Evolutionary conservation across 1,140 invertebrate species (phyloP), one percentile per base, ranked within the genome.

Genomic region (Pseudoatta argentina): DNA sequence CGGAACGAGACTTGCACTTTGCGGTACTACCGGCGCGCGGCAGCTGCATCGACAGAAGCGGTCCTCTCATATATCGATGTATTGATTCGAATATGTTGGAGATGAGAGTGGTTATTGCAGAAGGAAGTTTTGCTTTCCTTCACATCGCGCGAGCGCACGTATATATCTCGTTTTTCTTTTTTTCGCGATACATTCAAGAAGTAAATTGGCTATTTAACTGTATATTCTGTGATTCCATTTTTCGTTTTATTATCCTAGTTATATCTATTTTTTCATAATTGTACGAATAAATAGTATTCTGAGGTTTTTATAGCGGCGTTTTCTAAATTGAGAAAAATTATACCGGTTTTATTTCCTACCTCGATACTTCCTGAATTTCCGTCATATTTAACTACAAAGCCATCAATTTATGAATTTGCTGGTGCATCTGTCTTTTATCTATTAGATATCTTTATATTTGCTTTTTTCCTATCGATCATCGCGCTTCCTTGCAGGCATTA

Each of bases 21-120:
- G 79, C 53, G 39, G 66, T 48, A 24, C 34, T n/a, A 14, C 44
- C 76, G 16, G 64, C n/a, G 21, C n/a, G 59, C 34, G 39, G 55
- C 59, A 53, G 77, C 24, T 75, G 53, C 55, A 61, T 63, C 55
- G 34, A 39, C 5, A 34, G 24, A 24, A 24, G 55, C 18, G 44
- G 10, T 61, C 34, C 18, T 6, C 63, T 55, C 39, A 0, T 69
- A 69, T 14, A 61, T 82, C 78, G 34, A 82, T 72, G 21, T 79
- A 79, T 66, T 48, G 63, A 75, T 75, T 83, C 69, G 67, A 44
- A 61, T 73, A 61, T 30, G 66, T 73, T 51, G 79, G 57, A 83
- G 57, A 83, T 75, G 24, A 18, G 6, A 82, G 4, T 59, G 66
- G 51, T 82, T 73, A 61, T 73, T 63, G 55, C 55, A 48, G 39